phyloP scores from a whole-genome alignment of 2,888 invertebrate species.

The Julus scanicus region DNA sequence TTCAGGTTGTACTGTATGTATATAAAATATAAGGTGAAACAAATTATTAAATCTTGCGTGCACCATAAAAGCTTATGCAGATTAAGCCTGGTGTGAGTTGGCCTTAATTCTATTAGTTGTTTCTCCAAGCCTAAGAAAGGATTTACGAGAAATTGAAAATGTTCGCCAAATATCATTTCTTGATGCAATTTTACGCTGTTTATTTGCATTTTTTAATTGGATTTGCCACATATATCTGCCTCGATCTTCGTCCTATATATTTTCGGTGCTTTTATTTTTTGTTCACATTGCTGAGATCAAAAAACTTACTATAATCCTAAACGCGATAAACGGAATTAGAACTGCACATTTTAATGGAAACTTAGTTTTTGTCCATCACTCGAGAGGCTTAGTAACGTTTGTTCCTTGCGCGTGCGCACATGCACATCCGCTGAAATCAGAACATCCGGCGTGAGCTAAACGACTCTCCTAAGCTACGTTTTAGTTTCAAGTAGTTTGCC shows the following conservation, averaged over 20 bases:
- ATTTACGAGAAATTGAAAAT: not conserved
- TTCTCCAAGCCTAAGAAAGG: not conserved
- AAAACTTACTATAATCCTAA: not conserved
- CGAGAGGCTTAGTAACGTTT: no score
- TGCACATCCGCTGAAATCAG: no score
- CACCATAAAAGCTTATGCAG: not conserved
- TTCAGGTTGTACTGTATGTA: not conserved
- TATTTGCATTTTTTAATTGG: constrained; percentile 38
- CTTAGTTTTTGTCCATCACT: no score
- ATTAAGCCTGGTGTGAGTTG: not conserved
- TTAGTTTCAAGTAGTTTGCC: no score
- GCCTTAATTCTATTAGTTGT: not conserved
- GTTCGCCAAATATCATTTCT: not conserved
- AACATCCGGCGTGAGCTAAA: no score
- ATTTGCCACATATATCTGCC: not conserved
- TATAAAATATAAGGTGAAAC: not conserved
- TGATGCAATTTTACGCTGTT: not conserved
- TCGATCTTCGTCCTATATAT: not conserved
- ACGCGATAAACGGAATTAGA: constrained; percentile 9
- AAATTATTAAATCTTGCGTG: not conserved
- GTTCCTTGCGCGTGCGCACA: no score
- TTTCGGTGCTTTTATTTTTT: not conserved
- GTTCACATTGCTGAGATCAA: not conserved
- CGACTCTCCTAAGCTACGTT: no score
- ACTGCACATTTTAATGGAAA: not conserved